phyloP scores from a whole-genome alignment of 92 coral and sea anemone species.

The Phenganax stokvisi region DNA sequence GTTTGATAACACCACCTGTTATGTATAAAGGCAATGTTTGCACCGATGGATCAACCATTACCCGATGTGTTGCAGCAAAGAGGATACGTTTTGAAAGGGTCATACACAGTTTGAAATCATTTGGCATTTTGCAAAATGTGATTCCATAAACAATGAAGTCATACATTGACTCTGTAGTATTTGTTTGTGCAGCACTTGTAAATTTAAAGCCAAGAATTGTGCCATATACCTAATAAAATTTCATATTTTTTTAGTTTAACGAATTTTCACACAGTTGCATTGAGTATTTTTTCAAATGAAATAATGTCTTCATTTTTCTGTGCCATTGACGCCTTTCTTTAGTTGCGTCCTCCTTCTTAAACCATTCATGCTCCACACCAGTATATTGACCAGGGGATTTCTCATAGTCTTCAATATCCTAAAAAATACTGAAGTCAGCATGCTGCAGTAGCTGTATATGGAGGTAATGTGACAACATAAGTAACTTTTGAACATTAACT shows the following conservation, averaged over 20 bases:
- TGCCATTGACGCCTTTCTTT: constrained; percentile 31
- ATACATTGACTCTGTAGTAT: constrained; percentile 10
- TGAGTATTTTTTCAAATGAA: not conserved
- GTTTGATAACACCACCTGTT: constrained; percentile 51
- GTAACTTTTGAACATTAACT: too few relatives aligned
- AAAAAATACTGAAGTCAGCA: not conserved
- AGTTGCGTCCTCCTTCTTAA: constrained; percentile 48
- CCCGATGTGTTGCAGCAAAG: constrained; percentile 41
- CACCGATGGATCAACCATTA: constrained; percentile 39
- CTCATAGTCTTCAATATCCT: constrained; percentile 54
- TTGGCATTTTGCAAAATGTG: not conserved
- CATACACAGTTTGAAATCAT: constrained; percentile 5
- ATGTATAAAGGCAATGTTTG: constrained; percentile 41
- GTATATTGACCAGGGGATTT: constrained; percentile 41
- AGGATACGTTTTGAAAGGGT: constrained; percentile 21
- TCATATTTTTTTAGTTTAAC: too few relatives aligned
- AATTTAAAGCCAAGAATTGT: constrained; percentile 28
- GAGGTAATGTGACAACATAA: too few relatives aligned
- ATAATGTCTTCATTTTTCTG: not conserved
- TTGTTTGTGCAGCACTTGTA: constrained; percentile 27
- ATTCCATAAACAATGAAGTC: constrained; percentile 7
- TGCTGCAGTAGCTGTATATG: not conserved
- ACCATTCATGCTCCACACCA: constrained; percentile 48
- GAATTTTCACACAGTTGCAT: not conserved
- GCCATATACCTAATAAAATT: not conserved